Base-by-base conservation (phyloP, 2,113 vertebrate genomes). In the Turdus rufiventris region DNA sequence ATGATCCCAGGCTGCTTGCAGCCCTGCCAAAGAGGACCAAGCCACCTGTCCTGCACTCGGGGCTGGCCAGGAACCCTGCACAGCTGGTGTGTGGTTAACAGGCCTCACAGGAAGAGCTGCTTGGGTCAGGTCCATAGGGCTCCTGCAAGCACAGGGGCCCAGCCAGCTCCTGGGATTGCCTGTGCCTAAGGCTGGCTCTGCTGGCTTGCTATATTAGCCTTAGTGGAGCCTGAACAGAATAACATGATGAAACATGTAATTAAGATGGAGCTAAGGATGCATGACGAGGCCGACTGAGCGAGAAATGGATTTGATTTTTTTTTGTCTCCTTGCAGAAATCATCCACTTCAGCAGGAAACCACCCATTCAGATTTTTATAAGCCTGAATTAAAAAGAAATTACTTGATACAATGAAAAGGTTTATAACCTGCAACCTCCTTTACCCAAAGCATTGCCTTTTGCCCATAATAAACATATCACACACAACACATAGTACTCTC, bases 221-320 rank as follows among this genome's bases (percentile, higher is more conserved):
- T 96, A 66, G 63, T 70, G 68, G 75, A 91, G 94, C 90, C 90
- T 88, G 78, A 96, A 96, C 75, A 85, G 93, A 93, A 56, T 70
- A 96, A 95, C 91, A 93, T 96, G 94, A 96, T 94, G 93, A 96
- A 97, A 96, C 93, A 89, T 95, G 91, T 97, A 96, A 96, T 97
- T 97, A 96, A 96, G 95, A 96, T 96, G 93, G 85, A 96, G 95
- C 94, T 93, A 96, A 97, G 95, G 93, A 96, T 95, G 94, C 96
- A 96, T 96, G 96, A 96, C 91, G 92, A 94, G 78, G 92, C 95
- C 65, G 72, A 96, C 95, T 96, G 94, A 95, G 96, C 82, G 45
- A 97, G 88, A 96, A 96, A 96, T 96, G 88, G 93, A 94, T 95
- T 95, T 91, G 76, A 91, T 93, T 94, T 90, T 91, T 96, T 96